These are phyloP conservation scores for Xylocopa sonorina DNA, from an alignment of 1,140 invertebrate genomes.

Conservation along the genomic window DNA sequence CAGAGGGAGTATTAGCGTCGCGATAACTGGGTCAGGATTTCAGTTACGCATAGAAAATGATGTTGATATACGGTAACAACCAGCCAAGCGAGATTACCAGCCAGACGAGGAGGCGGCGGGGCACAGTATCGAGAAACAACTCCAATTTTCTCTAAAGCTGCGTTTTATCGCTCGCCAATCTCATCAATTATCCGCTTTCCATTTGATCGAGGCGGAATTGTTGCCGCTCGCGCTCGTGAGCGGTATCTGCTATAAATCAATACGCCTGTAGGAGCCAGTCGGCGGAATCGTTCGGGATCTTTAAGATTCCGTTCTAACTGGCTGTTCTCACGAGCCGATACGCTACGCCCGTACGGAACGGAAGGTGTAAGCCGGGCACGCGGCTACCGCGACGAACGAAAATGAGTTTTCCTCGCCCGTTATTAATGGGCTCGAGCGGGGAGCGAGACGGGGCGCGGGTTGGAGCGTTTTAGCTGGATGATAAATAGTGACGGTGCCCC, in stretches of 20 bases:
- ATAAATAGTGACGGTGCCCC: constrained; percentile 71
- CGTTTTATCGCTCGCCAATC: constrained; percentile 21
- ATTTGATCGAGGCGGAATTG: background rate
- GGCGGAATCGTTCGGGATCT: constrained; percentile 33
- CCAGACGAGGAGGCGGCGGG: background rate
- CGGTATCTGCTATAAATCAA: constrained; percentile 29
- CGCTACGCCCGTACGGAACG: background rate
- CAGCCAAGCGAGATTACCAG: background rate
- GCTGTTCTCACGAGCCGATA: constrained; percentile 32
- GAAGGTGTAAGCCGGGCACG: constrained; percentile 20
- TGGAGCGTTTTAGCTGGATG: constrained; percentile 68
- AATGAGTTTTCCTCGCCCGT: constrained; percentile 66
- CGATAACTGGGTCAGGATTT: background rate
- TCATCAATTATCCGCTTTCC: constrained; percentile 42
- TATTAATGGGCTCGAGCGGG: constrained; percentile 63
- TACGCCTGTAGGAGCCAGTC: background rate
- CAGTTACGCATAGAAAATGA: too few species aligned
- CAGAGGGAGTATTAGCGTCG: background rate
- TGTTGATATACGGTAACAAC: background rate
- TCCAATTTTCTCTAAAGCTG: background rate
- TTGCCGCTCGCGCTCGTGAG: background rate
- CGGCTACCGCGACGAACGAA: constrained; percentile 55
- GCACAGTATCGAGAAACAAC: background rate
- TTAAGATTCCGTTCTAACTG: constrained; percentile 20
- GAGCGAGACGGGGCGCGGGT: constrained; percentile 47